Evolutionary conservation across 2,888 invertebrate species (phyloP).

Genomic region (Choreutis nemorana): DNA sequence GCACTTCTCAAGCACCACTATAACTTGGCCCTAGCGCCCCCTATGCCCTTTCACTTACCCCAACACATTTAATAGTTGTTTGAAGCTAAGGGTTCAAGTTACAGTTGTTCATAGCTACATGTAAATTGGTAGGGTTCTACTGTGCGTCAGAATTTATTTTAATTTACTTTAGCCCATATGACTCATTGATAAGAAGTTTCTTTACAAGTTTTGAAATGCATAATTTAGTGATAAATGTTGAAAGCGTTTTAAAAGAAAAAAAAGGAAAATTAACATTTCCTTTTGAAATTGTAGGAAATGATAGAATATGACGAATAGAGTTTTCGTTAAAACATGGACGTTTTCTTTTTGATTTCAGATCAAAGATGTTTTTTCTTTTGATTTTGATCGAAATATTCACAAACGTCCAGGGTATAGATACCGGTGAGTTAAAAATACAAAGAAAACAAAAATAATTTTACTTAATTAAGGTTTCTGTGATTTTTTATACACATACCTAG

Average conservation of each 20-base stretch:
- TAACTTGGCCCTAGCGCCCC: constrained; percentile 26
- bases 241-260: too few species aligned
- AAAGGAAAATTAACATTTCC: too few species aligned
- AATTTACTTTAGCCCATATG: constrained; percentile 2
- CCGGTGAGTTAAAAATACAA: too few species aligned
- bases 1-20: constrained; percentile 21
- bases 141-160: constrained; percentile 5
- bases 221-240: too few species aligned
- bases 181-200: too few species aligned
- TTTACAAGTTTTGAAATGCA: too few species aligned
- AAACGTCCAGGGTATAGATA: constrained; percentile 11
- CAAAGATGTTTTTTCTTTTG: constrained; percentile 6
- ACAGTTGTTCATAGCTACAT: constrained; percentile 16
- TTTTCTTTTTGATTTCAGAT: constrained; percentile 13
- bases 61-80: constrained; percentile 20
- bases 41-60: constrained; percentile 17
- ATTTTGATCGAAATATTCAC: constrained; percentile 5
- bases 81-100: constrained; percentile 18
- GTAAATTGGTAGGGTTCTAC: constrained; percentile 23
- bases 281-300: too few species aligned
- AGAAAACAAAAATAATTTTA: too few species aligned
- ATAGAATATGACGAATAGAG: too few species aligned
- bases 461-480: too few species aligned
- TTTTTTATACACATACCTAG: too few species aligned
- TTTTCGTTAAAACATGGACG: too few species aligned